These are phyloP conservation scores for Agrenia bidenticulata DNA, from an alignment of 2,888 invertebrate genomes.

Conservation along the genomic window DNA sequence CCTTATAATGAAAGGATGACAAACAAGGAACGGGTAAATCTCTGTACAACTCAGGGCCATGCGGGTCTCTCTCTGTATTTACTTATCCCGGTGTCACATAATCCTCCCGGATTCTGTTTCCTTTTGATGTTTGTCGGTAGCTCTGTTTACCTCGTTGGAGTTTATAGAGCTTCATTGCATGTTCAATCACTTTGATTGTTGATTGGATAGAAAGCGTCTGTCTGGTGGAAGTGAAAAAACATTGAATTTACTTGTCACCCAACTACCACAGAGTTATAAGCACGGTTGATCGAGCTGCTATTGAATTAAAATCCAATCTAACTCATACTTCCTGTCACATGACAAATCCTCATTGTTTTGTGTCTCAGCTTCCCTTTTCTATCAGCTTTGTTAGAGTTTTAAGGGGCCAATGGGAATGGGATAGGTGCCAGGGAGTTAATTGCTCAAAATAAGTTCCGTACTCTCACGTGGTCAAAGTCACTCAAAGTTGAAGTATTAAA, in stretches of 20 bases:
- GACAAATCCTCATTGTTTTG: too few relatives aligned
- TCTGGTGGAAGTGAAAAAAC: background rate
- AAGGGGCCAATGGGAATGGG: too few relatives aligned
- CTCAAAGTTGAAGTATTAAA: too few relatives aligned
- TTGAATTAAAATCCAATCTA: background rate
- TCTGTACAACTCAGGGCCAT: too few relatives aligned
- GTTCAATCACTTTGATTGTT: background rate
- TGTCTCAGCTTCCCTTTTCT: too few relatives aligned
- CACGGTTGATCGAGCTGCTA: background rate
- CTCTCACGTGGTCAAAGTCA: too few relatives aligned
- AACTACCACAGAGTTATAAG: background rate
- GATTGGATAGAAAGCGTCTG: background rate
- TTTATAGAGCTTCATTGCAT: conserved; percentile 6
- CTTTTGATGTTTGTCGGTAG: conserved; percentile 9
- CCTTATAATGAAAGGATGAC: too few relatives aligned
- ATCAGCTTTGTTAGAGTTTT: too few relatives aligned
- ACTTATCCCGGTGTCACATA: background rate
- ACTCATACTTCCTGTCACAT: too few relatives aligned
- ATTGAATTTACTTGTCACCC: background rate
- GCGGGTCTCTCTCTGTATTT: background rate
- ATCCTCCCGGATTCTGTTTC: conserved; percentile 4
- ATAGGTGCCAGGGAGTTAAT: too few relatives aligned
- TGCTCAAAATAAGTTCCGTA: too few relatives aligned
- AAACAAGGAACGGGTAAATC: background rate
- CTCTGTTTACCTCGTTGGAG: background rate